phyloP scores from a whole-genome alignment of 1,140 invertebrate genomes.

The Heliconius eleuchia region DNA sequence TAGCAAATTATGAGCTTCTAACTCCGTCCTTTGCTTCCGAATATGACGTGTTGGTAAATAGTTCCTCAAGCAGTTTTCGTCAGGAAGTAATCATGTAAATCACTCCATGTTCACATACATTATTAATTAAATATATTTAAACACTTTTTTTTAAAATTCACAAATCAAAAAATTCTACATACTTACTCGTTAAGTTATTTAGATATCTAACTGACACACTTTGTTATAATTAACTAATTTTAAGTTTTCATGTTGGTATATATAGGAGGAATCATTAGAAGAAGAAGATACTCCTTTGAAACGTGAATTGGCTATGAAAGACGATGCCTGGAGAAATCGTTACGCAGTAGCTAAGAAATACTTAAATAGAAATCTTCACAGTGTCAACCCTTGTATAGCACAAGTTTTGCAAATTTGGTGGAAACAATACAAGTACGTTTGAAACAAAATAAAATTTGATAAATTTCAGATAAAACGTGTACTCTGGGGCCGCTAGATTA shows the following conservation, averaged over 20 bases:
- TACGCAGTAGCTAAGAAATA: conserved; percentile 64
- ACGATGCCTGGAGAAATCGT: conserved; percentile 83
- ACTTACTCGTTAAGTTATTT: neutral
- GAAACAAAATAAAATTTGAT: neutral
- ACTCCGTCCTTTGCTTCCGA: no score
- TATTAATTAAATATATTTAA: no score
- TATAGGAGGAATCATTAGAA: conserved; percentile 72
- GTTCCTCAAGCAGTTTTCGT: no score
- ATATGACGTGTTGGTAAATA: no score
- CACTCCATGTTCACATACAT: no score
- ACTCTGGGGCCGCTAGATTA: no score
- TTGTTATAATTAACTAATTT: neutral
- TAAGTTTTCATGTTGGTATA: neutral
- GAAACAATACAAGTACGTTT: conserved; percentile 85
- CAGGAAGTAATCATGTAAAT: no score
- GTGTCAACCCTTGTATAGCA: conserved; percentile 91
- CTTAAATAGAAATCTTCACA: conserved; percentile 85
- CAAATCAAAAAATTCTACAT: neutral
- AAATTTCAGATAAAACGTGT: neutral
- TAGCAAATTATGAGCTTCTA: no score
- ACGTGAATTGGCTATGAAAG: conserved; percentile 84
- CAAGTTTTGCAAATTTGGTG: conserved; percentile 92
- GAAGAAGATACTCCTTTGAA: conserved; percentile 80
- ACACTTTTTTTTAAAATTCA: no score
- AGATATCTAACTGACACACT: no score